Conservation (phyloP, 1,140 invertebrate species). For the Lepidurus apus region DNA sequence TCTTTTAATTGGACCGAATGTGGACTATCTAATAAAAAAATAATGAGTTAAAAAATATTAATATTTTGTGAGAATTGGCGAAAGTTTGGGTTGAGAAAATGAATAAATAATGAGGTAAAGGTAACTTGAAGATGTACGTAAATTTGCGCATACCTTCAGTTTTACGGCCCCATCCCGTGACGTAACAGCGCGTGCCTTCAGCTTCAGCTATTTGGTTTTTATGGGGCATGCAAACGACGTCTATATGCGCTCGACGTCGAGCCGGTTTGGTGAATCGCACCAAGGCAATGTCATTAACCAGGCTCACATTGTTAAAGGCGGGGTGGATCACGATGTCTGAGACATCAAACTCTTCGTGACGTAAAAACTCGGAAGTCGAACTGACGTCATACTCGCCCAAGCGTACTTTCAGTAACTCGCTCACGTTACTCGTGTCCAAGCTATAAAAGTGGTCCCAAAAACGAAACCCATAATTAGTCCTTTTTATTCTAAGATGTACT, state of each 20-base stretch:
- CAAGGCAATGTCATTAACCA: conserved; percentile 49
- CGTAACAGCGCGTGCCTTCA: conserved; percentile 46
- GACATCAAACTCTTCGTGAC: conserved; percentile 41
- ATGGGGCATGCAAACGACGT: conserved; percentile 48
- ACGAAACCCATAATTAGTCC: neutral
- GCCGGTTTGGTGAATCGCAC: conserved; percentile 43
- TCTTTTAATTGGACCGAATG: conserved; percentile 50
- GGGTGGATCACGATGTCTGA: conserved; percentile 41
- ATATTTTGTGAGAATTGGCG: conserved; percentile 34
- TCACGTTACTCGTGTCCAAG: conserved; percentile 34
- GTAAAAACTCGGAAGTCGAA: conserved; percentile 38
- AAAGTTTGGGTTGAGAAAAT: neutral
- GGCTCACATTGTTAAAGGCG: conserved; percentile 44
- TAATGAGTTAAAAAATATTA: conserved; percentile 30
- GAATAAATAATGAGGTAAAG: neutral
- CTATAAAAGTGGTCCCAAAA: neutral
- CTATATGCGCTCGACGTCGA: conserved; percentile 43
- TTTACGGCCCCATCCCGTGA: conserved; percentile 55
- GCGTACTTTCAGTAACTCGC: conserved; percentile 44
- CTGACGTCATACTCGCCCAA: conserved; percentile 51
- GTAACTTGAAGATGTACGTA: neutral
- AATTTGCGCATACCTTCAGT: conserved; percentile 44
- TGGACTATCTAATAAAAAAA: conserved; percentile 39
- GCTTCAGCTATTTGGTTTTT: conserved; percentile 39
- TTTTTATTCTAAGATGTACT: neutral